Percentiles rank a stretch among this genome's conserved stretches.
phyloP scores from a whole-genome alignment of 2,888 invertebrate species.

The Urechis unicinctus region DNA sequence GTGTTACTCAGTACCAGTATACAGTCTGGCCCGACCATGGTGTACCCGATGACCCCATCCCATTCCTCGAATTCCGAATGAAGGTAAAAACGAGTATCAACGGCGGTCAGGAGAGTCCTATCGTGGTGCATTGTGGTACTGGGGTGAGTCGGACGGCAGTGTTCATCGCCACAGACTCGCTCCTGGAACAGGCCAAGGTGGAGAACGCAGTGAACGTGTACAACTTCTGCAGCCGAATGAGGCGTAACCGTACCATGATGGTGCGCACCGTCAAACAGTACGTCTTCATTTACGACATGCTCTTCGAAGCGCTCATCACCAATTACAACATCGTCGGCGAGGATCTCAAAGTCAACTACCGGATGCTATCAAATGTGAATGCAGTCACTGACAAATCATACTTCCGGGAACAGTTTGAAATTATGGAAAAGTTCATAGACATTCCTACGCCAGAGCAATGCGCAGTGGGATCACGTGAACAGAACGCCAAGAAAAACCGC shows the following conservation, averaged over 20 bases:
- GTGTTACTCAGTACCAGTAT: conserved; percentile 36
- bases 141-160: conserved; percentile 45
- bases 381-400: conserved; percentile 31
- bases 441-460: conserved; percentile 23
- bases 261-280: conserved; percentile 47
- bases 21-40: conserved; percentile 47
- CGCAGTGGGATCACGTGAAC: conserved; percentile 25
- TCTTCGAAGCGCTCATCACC: conserved; percentile 43
- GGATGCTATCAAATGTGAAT: conserved; percentile 19
- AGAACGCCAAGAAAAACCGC: conserved; percentile 38
- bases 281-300: conserved; percentile 43
- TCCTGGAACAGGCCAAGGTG: conserved; percentile 39
- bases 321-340: conserved; percentile 31
- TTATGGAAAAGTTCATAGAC: conserved; percentile 31
- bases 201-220: conserved; percentile 43
- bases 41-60: conserved; percentile 38
- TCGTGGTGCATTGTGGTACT: conserved; percentile 49
- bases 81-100: conserved; percentile 14
- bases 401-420: conserved; percentile 35
- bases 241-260: conserved; percentile 39
- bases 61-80: conserved; percentile 38
- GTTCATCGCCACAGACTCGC: conserved; percentile 46
- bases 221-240: conserved; percentile 30
- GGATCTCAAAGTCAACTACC: conserved; percentile 33
- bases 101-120: conserved; percentile 20